Base-by-base conservation (phyloP, 2,797 vertebrate species). In the Onychomys torridus region DNA sequence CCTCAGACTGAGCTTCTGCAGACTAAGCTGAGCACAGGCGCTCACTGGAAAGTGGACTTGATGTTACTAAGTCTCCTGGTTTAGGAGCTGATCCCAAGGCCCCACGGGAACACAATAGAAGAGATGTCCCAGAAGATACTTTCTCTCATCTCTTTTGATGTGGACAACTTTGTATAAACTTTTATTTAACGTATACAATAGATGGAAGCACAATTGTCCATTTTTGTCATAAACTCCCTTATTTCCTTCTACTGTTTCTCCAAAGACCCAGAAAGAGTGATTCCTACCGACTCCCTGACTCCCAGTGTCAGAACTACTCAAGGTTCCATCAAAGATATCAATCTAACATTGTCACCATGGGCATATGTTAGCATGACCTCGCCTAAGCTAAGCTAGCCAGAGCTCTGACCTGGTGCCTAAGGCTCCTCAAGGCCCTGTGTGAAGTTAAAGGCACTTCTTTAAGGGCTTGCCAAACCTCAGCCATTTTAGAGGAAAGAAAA, bases 381-480 rank as follows among this genome's bases (percentile, higher is more conserved):
- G 96, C 91, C 67, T 83, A 93, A 97, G 83, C 89, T 90, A 94
- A 97, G 89, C 63, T 78, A 84, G 61, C 63, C 43, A 89, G 73
- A 97, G 61, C 83, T 97, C 43, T 89, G 93, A 97, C 91, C 75
- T 65, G 95, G 91, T 95, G 95, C 21, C 43, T 95, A 96, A 96
- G 77, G 95, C 89, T 96, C 79, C 69, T 82, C 43, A 96, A 97
- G 93, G 87, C 76, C 93, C 95, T 88, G 90, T 63, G 87, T 85
- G 91, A 95, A 96, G 86, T 92, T 88, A 65, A 96, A 95, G 65
- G 90, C 52, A 92, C 46, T 97, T 97, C 95, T 97, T 96, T 96
- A 95, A 96, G 96, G 63, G 86, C 40, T 88, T 97, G 96, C 96
- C 96, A 96, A 92, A 90, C 91, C 82, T 96, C 91, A 97, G 94